Base-by-base conservation (phyloP, 2,113 vertebrate species). In the Anolis sagrei region DNA sequence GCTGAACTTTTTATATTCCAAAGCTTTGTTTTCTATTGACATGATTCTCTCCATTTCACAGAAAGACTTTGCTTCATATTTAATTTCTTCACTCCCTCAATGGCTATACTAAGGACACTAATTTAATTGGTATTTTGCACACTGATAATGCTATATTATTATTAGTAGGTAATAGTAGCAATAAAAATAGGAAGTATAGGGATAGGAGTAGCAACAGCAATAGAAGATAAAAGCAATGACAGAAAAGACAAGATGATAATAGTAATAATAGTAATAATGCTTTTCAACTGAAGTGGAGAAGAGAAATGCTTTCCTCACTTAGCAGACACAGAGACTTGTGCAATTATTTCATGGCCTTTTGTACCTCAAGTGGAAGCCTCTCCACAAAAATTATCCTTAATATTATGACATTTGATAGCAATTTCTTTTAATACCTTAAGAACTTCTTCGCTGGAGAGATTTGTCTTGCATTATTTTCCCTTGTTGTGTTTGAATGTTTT, bases 301-400 rank as follows among this genome's bases (percentile, higher is more conserved):
- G 72, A 85, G 25, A 76, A 79, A 54, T 70, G 54, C 79, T 89
- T 85, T 86, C 23, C n/a, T 82, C 27, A 73, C 70, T 84, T 85
- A 21, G 81, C 21, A 64, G 14, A 7, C 54, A 19, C n/a, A 36
- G 76, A 51, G 11, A 19, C 75, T 72, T 80, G 89, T 21, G 64
- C 73, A 29, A 80, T 51, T 74, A 79, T 74, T 62, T 58, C 36
- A 68, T n/a, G 36, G 27, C 34, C 25, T 75, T 88, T 88, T 66
- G 29, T 75, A 75, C 32, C 48, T 84, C 58, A n/a, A 8, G 36
- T 48, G 34, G 10, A 74, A 74, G 70, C 25, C 32, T n/a, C 69
- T 44, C 36, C 44, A 16, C 36, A 48, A 74, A 62, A 77, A 77
- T 6, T 7, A 51, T 29, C 48, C 32, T 74, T 48, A 61, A 5